Evolutionary conservation across 2,113 vertebrate species (phyloP), one percentile per base, ranked within the genome.

Genomic region (Mirza zaza): DNA sequence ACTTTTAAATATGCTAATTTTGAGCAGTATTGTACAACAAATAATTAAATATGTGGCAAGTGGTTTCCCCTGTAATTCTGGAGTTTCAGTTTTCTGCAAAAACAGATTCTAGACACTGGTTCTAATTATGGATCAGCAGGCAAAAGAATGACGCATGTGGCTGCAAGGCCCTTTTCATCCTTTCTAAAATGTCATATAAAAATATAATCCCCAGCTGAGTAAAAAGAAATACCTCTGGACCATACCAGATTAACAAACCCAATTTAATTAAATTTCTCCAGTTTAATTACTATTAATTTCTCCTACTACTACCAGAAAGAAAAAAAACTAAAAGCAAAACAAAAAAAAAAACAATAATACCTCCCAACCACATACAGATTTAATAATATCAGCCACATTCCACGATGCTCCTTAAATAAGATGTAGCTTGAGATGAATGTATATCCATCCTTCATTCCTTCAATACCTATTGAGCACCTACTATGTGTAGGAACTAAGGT

Each of bases 321-420:
- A 95, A 93, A 97, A 95, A 87, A 95, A 82, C 48, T 45, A 39
- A 95, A 94, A 88, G 71, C n/a, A 90, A 94, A 55, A 55, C 20
- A 61, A 63, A 57, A 63, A 61, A 83, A 94, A 88, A 94, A 65
- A 15, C 55, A 77, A 39, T 15, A 91, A 25, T 3, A 61, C 7
- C 27, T 86, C 83, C 75, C 90, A 3, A 36, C 36, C 27, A 55
- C 11, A 59, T 7, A 18, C 1, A 70, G 27, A 34, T 50, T 89
- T 65, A 97, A 84, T 48, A 70, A 88, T 8, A 13, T 12, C 57
- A 91, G 20, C 4, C 68, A 57, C 75, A 36, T 76, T 94, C 90
- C 55, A 73, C 5, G 23, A 80, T 48, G 27, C 21, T 87, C 7
- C 67, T 55, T 55, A 85, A 82, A 50, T 32, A 75, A 23, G n/a